phyloP scores from a whole-genome alignment of 2,797 vertebrate species.

The Ceryle rudis region DNA sequence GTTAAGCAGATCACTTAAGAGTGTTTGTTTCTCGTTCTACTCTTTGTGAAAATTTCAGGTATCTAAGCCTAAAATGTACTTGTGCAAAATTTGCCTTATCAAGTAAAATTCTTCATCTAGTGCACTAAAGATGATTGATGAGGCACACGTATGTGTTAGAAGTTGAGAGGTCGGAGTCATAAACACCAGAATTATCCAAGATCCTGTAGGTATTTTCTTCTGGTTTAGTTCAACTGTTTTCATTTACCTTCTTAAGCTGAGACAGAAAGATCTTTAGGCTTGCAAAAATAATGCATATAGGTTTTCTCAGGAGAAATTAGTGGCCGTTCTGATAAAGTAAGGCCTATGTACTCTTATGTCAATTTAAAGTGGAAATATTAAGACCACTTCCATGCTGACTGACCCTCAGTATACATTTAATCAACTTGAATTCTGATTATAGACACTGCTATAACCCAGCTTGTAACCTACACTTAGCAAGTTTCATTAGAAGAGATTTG shows the following conservation, averaged over 20 bases:
- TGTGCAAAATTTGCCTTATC: not conserved
- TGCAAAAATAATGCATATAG: not conserved
- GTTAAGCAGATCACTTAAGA: not conserved
- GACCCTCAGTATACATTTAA: not conserved
- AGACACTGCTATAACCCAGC: not conserved
- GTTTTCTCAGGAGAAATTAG: conserved; percentile 29
- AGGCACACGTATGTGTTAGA: not conserved
- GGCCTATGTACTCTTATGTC: not conserved
- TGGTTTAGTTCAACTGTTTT: conserved; percentile 24
- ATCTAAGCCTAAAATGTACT: not conserved
- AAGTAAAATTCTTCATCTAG: not conserved
- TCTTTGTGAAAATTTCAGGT: not conserved
- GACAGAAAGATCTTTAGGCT: not conserved
- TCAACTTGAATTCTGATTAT: conserved; percentile 10
- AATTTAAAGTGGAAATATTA: conserved; percentile 29
- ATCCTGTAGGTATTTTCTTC: not conserved
- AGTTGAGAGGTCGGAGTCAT: not conserved
- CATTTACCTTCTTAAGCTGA: not conserved
- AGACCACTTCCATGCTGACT: not conserved
- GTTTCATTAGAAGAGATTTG: not conserved
- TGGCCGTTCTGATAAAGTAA: not conserved
- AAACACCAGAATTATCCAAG: not conserved
- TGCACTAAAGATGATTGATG: not conserved
- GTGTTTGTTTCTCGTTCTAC: not conserved
- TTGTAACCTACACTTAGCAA: not conserved